phyloP scores from a whole-genome alignment of 2,113 vertebrate genomes.

The Petroica traversi region DNA sequence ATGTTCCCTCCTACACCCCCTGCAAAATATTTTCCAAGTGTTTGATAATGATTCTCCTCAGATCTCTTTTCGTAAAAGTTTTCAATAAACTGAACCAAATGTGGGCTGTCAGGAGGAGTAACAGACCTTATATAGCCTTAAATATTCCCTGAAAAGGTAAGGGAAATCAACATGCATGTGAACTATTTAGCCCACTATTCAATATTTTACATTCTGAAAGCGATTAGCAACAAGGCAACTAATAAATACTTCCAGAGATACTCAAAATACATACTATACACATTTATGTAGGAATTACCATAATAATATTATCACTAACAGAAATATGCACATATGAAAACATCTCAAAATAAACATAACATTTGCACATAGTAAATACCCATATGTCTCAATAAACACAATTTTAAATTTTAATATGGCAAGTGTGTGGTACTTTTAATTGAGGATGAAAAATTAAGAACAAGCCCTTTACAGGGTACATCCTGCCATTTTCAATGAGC shows the following conservation, averaged over 20 bases:
- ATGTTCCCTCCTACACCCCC: background rate
- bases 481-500: background rate
- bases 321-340: slow-evolving; percentile 63
- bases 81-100: background rate
- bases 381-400: slow-evolving; percentile 67
- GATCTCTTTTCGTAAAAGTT: background rate
- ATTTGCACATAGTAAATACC: slow-evolving; percentile 69
- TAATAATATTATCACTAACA: slow-evolving; percentile 51
- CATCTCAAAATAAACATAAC: slow-evolving; percentile 61
- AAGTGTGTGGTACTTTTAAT: slow-evolving; percentile 15
- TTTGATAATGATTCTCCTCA: background rate
- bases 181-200: background rate
- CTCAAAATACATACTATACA: slow-evolving; percentile 25
- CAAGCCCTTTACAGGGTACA: background rate
- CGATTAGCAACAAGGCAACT: background rate
- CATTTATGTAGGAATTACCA: slow-evolving; percentile 55
- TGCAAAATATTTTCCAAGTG: background rate
- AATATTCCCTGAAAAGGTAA: background rate
- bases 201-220: background rate
- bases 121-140: background rate
- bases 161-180: background rate
- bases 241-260: slow-evolving; percentile 9
- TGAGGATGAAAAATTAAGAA: slow-evolving; percentile 42
- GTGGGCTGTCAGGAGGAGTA: background rate
- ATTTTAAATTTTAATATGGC: slow-evolving; percentile 55